These are phyloP conservation scores for Ctenoplectra terminalis DNA, from an alignment of 1,140 invertebrate species.

Conservation along the genomic window DNA sequence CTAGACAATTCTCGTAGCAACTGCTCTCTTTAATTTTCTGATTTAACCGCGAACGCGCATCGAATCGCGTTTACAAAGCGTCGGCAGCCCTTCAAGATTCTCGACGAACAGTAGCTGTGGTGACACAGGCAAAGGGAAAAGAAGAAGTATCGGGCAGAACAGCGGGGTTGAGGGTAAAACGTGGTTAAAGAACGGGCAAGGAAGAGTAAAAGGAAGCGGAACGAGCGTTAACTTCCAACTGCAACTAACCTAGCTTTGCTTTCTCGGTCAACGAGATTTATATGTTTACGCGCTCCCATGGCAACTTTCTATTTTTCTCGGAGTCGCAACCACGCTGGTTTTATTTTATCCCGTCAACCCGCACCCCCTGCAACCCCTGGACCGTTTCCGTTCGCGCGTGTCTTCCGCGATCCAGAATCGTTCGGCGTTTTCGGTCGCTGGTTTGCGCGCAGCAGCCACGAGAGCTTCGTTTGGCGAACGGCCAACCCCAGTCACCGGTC, in stretches of 20 bases:
- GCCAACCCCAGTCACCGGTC: conserved; percentile 72
- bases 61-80: too few species aligned
- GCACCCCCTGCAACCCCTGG: conserved; percentile 55
- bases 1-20: too few species aligned
- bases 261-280: conserved; percentile 76
- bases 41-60: too few species aligned
- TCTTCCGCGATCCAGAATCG: conserved; percentile 22
- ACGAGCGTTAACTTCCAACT: conserved; percentile 75
- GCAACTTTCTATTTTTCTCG: conserved; percentile 79
- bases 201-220: conserved; percentile 57
- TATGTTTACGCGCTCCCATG: conserved; percentile 80
- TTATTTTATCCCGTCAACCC: conserved; percentile 73
- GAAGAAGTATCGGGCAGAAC: neutral
- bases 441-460: neutral
- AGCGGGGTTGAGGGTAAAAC: neutral
- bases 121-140: neutral
- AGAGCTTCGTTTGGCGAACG: conserved; percentile 75
- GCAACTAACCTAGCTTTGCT: conserved; percentile 61
- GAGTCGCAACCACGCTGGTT: conserved; percentile 71
- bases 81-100: neutral
- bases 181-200: conserved; percentile 42
- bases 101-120: neutral
- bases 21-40: too few species aligned
- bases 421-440: conserved; percentile 12
- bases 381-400: conserved; percentile 41